phyloP scores from a whole-genome alignment of 2,113 vertebrate species.

The Melanerpes aurifrons region DNA sequence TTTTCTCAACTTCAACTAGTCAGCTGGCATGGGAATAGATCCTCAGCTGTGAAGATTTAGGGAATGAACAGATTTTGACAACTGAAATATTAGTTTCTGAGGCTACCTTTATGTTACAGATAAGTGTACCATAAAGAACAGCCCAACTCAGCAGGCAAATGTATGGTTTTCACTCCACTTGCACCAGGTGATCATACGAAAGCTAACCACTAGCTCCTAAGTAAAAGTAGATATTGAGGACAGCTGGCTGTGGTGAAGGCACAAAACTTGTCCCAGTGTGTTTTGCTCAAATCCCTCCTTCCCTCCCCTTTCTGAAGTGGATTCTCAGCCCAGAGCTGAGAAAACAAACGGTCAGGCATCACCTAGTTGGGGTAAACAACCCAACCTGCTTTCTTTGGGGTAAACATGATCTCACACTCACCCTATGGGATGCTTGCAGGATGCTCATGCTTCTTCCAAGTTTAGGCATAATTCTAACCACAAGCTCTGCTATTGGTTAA shows the following conservation, averaged over 20 bases:
- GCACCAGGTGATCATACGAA: conserved; percentile 13
- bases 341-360: too few species aligned
- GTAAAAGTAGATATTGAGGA: background rate
- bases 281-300: too few species aligned
- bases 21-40: background rate
- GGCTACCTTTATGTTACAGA: background rate
- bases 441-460: too few species aligned
- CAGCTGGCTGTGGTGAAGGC: background rate
- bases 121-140: background rate
- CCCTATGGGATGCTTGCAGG: too few species aligned
- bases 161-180: background rate
- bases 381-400: too few species aligned
- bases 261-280: too few species aligned
- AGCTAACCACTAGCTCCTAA: background rate
- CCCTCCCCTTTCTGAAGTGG: too few species aligned
- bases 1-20: background rate
- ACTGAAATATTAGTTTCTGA: background rate
- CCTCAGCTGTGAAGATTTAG: background rate
- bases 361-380: too few species aligned
- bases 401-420: too few species aligned
- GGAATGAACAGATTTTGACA: background rate
- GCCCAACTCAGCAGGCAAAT: background rate
- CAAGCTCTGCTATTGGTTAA: too few species aligned
- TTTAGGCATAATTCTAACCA: too few species aligned
- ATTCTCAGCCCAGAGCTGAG: too few species aligned